Evolutionary conservation across 2,888 invertebrate species (phyloP).

Genomic region (Acrocera orbiculus): DNA sequence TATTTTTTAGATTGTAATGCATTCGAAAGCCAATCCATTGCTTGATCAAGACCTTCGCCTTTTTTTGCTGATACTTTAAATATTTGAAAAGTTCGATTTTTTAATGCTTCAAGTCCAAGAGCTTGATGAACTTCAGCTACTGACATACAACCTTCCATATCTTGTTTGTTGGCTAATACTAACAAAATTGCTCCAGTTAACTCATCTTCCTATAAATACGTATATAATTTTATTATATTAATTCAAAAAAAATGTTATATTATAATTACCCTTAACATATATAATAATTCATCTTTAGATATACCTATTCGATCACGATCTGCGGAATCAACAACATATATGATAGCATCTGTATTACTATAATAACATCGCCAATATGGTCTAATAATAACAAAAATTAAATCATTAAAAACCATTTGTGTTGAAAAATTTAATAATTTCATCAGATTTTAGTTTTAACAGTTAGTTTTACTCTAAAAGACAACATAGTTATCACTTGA

Average conservation of each 20-base stretch:
- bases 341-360: slow-evolving; percentile 99
- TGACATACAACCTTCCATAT: slow-evolving; percentile 93
- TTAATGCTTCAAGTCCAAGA: slow-evolving; percentile 81
- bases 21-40: slow-evolving; percentile 98
- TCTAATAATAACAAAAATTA: slow-evolving; percentile 37
- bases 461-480: too few species aligned
- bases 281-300: slow-evolving; percentile 93
- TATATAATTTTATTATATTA: not conserved
- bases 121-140: slow-evolving; percentile 95
- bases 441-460: too few species aligned
- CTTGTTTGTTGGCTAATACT: slow-evolving; percentile 97
- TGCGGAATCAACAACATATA: slow-evolving; percentile 98
- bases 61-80: slow-evolving; percentile 98
- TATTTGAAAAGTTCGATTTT: slow-evolving; percentile 89
- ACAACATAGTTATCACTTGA: too few species aligned
- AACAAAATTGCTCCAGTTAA: slow-evolving; percentile 88
- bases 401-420: slow-evolving; percentile 1
- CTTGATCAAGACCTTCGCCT: slow-evolving; percentile 94
- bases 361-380: slow-evolving; percentile 99
- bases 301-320: slow-evolving; percentile 98
- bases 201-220: slow-evolving; percentile 74
- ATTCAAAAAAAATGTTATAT: slow-evolving; percentile 3
- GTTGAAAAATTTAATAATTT: too few species aligned
- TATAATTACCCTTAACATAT: slow-evolving; percentile 78
- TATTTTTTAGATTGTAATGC: slow-evolving; percentile 80